Evolutionary conservation across 2,888 invertebrate genomes (phyloP).

Genomic region (Drepanosiphum platanoidis): DNA sequence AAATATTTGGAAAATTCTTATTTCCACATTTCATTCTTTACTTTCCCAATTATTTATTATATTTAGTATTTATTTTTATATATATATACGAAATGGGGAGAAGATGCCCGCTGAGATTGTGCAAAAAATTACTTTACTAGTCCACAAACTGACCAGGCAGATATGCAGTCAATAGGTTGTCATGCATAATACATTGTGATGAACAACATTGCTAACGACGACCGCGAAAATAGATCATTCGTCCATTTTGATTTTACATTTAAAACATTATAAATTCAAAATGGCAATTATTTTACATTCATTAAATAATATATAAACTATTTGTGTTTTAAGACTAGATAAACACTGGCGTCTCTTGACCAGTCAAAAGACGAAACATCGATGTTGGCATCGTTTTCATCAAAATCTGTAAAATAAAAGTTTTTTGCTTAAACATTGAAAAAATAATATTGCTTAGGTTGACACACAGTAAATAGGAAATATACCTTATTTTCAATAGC

Average conservation of each 20-base stretch:
- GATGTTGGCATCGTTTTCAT: conserved; percentile 99
- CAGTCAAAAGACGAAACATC: conserved; percentile 98
- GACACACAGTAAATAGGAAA: too few relatives aligned
- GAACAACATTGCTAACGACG: background rate
- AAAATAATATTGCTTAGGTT: background rate
- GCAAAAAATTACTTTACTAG: conserved; percentile 46
- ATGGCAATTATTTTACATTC: conserved; percentile 47
- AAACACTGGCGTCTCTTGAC: conserved; percentile 99
- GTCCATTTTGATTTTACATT: background rate
- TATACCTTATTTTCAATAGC: background rate
- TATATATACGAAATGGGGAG: conserved; percentile 8
- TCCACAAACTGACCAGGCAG: conserved; percentile 31
- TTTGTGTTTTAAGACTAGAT: conserved; percentile 74
- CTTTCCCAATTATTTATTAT: background rate
- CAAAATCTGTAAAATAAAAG: conserved; percentile 80
- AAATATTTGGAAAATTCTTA: conserved; percentile 21
- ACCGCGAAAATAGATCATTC: conserved; percentile 24
- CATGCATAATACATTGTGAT: background rate
- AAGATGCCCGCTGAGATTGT: conserved; percentile 14
- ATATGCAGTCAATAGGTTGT: background rate
- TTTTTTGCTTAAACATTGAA: background rate
- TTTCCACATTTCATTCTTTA: conserved; percentile 5
- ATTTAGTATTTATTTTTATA: conserved; percentile 3
- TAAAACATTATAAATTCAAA: conserved; percentile 9
- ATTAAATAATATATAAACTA: conserved; percentile 22